Percentiles rank a stretch among this genome's conserved stretches.
These are phyloP conservation scores for Harpalus rufipes DNA, from an alignment of 2,888 invertebrate genomes.

Conservation along the genomic window DNA sequence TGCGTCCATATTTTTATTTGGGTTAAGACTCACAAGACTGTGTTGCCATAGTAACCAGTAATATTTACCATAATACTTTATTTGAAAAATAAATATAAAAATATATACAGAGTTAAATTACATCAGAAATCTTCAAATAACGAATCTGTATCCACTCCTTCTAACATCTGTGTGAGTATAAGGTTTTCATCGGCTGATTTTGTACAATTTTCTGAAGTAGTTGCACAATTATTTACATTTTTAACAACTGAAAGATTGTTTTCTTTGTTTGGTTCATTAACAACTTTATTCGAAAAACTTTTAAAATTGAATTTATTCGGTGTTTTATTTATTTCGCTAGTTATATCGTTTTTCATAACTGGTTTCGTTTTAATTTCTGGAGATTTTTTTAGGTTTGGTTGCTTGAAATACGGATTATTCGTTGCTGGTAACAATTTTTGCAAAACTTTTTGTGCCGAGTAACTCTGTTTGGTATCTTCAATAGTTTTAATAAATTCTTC, in stretches of 20 bases:
- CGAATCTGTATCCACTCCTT: slow-evolving; percentile 71
- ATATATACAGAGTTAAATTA: slow-evolving; percentile 27
- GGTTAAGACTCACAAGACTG: background rate
- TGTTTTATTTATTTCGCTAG: slow-evolving; percentile 5
- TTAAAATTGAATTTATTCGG: slow-evolving; percentile 41
- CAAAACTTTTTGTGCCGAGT: slow-evolving; percentile 10
- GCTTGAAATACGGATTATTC: slow-evolving; percentile 31
- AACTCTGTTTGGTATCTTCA: slow-evolving; percentile 41
- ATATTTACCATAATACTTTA: slow-evolving; percentile 8
- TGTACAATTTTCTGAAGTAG: slow-evolving; percentile 43
- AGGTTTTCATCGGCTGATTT: slow-evolving; percentile 70
- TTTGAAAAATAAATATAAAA: slow-evolving; percentile 51
- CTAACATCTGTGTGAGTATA: slow-evolving; percentile 71
- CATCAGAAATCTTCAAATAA: slow-evolving; percentile 72
- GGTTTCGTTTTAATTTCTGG: slow-evolving; percentile 22
- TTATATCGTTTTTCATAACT: slow-evolving; percentile 20
- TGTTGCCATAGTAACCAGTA: slow-evolving; percentile 16
- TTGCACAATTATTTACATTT: background rate
- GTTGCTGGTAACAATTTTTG: slow-evolving; percentile 24
- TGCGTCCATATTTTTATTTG: background rate
- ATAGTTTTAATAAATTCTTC: slow-evolving; percentile 64
- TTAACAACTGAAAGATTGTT: background rate
- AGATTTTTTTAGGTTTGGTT: slow-evolving; percentile 6
- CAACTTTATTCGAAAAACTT: background rate
- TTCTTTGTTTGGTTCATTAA: slow-evolving; percentile 9